Evolutionary conservation across 2,113 vertebrate genomes (phyloP), one percentile per base, ranked within the genome.

Genomic region (Gnathonemus longibarbis): DNA sequence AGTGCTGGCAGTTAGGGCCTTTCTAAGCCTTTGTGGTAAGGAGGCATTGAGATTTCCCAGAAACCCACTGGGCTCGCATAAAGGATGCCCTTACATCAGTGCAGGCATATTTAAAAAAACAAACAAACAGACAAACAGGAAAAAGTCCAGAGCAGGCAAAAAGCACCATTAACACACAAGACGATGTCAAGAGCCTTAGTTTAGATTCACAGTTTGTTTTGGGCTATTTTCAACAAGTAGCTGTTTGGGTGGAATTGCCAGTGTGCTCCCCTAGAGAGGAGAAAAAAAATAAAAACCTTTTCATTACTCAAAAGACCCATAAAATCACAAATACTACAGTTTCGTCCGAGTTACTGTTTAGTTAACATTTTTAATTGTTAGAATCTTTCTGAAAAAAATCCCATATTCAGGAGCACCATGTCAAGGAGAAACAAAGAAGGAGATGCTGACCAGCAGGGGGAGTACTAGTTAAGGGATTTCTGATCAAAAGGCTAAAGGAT

Each of bases 21-120:
- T 87, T 87, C 31, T 42, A 31, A 87, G 85, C 84, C 84, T 86
- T 86, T 86, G 48, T 86, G n/a, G 84, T 5, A 35, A 19, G 50
- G 42, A 87, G 49, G n/a, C 85, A 87, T 53, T 87, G 85, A 31
- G 31, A 87, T 87, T 87, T 87, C 85, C 85, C 85, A 87, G 85
- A 87, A 53, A 5, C 85, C 85, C 48, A 48, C 85, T 56, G 85
- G 85, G 85, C 85, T 15, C 15, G 17, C 24, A 53, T 27, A 53
- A 87, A 87, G 50, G 85, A 87, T 42, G 11, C 49, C 48, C 48
- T 52, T 13, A 35, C 39, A 84, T 48, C 39, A 87, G 85, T 39
- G 50, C 6, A 56, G 50, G 85, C 85, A 53, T 53, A 53, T 87
- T 87, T 53, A 56, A 52, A 52, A 31, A 87, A 87, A 53, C 31